Conservation (phyloP, 1,140 invertebrate species). For the Archegozetes longisetosus region DNA sequence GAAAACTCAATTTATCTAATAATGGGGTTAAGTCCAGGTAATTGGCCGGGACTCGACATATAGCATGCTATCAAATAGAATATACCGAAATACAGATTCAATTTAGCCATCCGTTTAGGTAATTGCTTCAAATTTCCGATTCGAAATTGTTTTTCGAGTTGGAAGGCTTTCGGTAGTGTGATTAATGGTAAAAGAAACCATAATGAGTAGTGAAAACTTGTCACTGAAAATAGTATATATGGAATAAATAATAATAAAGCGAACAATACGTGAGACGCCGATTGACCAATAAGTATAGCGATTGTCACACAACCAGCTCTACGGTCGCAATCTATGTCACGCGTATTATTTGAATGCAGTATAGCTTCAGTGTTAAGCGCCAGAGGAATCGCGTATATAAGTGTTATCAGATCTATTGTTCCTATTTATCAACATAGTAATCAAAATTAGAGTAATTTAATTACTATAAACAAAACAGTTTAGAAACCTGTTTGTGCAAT, state of each 20-base stretch:
- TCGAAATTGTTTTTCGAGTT: constrained; percentile 75
- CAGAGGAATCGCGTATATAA: constrained; percentile 81
- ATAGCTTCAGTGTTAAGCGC: constrained; percentile 89
- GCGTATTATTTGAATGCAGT: constrained; percentile 81
- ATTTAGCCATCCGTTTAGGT: constrained; percentile 66
- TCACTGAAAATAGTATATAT: constrained; percentile 71
- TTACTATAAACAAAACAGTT: neutral
- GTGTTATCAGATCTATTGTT: constrained; percentile 54
- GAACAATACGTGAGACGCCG: constrained; percentile 75
- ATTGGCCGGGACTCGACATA: constrained; percentile 20
- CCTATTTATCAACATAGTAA: neutral
- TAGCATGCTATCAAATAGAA: constrained; percentile 56
- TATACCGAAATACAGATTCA: constrained; percentile 79
- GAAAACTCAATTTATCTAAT: too few species aligned
- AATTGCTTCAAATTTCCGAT: constrained; percentile 56
- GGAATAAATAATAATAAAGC: constrained; percentile 76
- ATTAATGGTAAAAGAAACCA: constrained; percentile 77
- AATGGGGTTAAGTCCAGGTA: too few species aligned
- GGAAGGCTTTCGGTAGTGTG: constrained; percentile 69
- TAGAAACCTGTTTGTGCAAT: constrained; percentile 68
- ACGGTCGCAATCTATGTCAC: constrained; percentile 68
- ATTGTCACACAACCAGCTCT: constrained; percentile 76
- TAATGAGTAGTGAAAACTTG: constrained; percentile 52
- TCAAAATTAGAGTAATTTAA: neutral
- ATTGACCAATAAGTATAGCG: constrained; percentile 79